These are phyloP conservation scores for Drosophila fuyamai DNA, from an alignment of 1,140 invertebrate species.

Conservation along the genomic window DNA sequence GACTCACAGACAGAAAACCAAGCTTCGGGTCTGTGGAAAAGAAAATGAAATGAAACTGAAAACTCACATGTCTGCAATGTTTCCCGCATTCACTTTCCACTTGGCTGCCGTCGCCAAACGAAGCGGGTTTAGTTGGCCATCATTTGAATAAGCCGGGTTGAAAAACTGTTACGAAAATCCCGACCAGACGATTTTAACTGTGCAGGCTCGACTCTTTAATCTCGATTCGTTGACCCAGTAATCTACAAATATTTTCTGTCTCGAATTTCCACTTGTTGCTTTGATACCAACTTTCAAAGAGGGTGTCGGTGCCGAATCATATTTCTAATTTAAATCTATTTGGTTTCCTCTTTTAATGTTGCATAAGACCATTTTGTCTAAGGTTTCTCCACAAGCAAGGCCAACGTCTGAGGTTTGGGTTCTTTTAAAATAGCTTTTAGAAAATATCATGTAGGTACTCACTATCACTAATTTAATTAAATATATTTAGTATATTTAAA, in stretches of 20 bases:
- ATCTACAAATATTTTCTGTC: conserved; percentile 44
- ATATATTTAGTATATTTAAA: no score
- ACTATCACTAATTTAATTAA: not conserved
- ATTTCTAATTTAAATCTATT: not conserved
- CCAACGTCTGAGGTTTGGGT: not conserved
- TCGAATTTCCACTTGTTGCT: conserved; percentile 28
- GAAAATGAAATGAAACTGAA: conserved; percentile 61
- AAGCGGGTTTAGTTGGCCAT: conserved; percentile 60
- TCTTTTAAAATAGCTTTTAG: not conserved
- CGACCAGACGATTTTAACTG: conserved; percentile 22
- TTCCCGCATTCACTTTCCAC: conserved; percentile 83
- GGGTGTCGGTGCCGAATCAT: conserved; percentile 42
- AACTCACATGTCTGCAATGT: conserved; percentile 73
- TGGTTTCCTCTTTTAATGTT: conserved; percentile 7
- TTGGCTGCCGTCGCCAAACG: conserved; percentile 52
- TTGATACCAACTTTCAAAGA: conserved; percentile 16
- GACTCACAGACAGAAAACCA: conserved; percentile 27
- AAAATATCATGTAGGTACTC: not conserved
- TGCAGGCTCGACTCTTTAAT: conserved; percentile 16
- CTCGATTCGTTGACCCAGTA: conserved; percentile 56
- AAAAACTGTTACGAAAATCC: conserved; percentile 61
- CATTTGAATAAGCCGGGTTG: conserved; percentile 73
- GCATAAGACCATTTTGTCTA: not conserved
- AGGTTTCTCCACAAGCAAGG: not conserved
- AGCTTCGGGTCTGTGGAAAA: conserved; percentile 13